phyloP scores from a whole-genome alignment of 2,113 vertebrate genomes.

The Heterocephalus glaber region DNA sequence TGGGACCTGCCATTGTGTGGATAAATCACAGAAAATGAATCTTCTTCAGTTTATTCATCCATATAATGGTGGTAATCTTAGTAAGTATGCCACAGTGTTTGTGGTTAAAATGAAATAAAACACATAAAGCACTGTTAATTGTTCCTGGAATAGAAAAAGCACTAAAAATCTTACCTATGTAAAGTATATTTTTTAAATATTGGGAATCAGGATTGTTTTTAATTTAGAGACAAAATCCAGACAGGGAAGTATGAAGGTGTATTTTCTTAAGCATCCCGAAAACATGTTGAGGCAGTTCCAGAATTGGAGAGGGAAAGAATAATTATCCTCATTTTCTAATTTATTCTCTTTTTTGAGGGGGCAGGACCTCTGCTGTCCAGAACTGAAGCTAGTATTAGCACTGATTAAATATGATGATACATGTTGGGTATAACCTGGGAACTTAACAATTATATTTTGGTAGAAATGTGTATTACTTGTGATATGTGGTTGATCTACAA shows the following conservation, averaged over 20 bases:
- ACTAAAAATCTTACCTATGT: background rate
- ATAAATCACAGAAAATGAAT: background rate
- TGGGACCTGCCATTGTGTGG: rapidly evolving
- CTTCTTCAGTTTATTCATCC: background rate
- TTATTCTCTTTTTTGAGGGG: background rate
- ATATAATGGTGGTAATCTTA: background rate
- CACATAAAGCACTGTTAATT: background rate
- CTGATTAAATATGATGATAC: conserved; percentile 17
- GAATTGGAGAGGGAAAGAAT: background rate
- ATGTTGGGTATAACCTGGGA: conserved; percentile 18
- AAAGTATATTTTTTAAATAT: background rate
- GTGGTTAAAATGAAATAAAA: conserved; percentile 1
- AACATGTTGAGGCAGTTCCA: background rate
- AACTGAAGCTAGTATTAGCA: background rate
- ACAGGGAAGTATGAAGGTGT: background rate
- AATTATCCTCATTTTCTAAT: background rate
- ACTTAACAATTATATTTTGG: background rate
- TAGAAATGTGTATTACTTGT: background rate
- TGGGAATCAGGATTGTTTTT: background rate
- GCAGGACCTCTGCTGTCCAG: background rate
- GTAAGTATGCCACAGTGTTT: background rate
- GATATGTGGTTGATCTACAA: background rate
- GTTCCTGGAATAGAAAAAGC: background rate
- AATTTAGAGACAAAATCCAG: background rate
- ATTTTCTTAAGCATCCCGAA: background rate